phyloP scores from a whole-genome alignment of 2,888 invertebrate species.

The Trilocha varians region DNA sequence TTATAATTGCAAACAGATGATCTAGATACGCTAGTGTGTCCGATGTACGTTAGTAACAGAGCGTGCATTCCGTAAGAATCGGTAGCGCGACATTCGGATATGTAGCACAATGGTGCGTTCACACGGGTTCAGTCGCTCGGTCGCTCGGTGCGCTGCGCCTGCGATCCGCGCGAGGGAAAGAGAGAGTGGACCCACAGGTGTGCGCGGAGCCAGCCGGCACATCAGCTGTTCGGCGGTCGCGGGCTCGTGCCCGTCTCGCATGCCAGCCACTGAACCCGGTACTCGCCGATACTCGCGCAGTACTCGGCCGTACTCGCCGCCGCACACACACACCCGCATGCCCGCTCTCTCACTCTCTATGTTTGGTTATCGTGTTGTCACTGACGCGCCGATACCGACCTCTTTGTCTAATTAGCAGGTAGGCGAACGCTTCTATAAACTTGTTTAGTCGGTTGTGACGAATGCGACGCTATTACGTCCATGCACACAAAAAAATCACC shows the following conservation, averaged over 20 bases:
- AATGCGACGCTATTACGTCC: slow-evolving; percentile 23
- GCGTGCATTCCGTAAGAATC: slow-evolving; percentile 4
- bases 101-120: slow-evolving; percentile 10
- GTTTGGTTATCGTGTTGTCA: slow-evolving; percentile 54
- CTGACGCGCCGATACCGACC: slow-evolving; percentile 51
- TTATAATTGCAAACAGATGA: neutral
- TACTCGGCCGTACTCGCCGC: slow-evolving; percentile 51
- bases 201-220: slow-evolving; percentile 46
- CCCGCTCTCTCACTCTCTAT: slow-evolving; percentile 55
- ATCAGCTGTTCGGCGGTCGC: slow-evolving; percentile 59
- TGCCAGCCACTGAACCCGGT: slow-evolving; percentile 15
- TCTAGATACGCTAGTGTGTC: neutral
- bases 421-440: slow-evolving; percentile 52
- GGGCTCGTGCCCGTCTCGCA: slow-evolving; percentile 29
- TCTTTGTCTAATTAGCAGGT: slow-evolving; percentile 70
- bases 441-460: slow-evolving; percentile 27
- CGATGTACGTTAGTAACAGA: slow-evolving; percentile 1
- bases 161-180: slow-evolving; percentile 43
- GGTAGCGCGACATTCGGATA: slow-evolving; percentile 9
- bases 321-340: slow-evolving; percentile 44
- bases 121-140: slow-evolving; percentile 10
- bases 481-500: neutral
- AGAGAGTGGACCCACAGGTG: slow-evolving; percentile 65
- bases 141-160: slow-evolving; percentile 4
- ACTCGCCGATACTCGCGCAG: slow-evolving; percentile 45